Percentiles rank a stretch among this genome's conserved stretches.
phyloP scores from a whole-genome alignment of 2,888 invertebrate species.

The Dastarcus helophoroides region DNA sequence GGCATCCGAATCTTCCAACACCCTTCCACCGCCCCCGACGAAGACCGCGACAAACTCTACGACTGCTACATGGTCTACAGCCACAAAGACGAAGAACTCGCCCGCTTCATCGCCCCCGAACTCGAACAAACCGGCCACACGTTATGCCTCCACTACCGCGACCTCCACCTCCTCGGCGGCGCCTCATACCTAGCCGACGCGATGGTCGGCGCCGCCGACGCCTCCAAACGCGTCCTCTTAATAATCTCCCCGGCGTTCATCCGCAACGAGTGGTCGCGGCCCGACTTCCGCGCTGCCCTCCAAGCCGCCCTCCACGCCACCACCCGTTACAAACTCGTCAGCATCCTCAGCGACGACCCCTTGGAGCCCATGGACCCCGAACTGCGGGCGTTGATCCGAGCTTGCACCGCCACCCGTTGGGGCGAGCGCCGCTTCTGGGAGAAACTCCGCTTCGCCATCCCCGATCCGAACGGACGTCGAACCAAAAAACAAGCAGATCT shows the following conservation, averaged over 20 bases:
- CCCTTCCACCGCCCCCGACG: conserved; percentile 42
- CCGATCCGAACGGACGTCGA: conserved; percentile 55
- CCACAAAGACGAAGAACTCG: conserved; percentile 63
- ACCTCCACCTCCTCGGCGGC: conserved; percentile 45
- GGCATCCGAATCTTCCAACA: conserved; percentile 63
- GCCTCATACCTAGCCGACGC: conserved; percentile 51
- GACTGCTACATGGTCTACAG: conserved; percentile 83
- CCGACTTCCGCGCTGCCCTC: conserved; percentile 71
- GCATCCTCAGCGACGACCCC: conserved; percentile 56
- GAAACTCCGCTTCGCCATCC: conserved; percentile 63
- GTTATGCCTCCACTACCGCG: conserved; percentile 60
- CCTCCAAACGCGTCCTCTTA: conserved; percentile 62
- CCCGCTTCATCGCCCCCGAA: conserved; percentile 58
- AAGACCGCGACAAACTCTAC: conserved; percentile 46
- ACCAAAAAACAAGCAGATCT: conserved; percentile 44
- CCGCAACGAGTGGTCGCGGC: conserved; percentile 71
- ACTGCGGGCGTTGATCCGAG: conserved; percentile 58
- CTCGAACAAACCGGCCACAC: conserved; percentile 60
- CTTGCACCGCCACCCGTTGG: conserved; percentile 60
- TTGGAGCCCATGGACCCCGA: conserved; percentile 64
- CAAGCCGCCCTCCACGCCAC: conserved; percentile 63
- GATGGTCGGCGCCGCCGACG: conserved; percentile 50
- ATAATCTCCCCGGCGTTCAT: conserved; percentile 72
- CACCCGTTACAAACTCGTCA: conserved; percentile 48
- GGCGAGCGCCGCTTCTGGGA: conserved; percentile 79